Evolutionary conservation across 2,888 invertebrate species (phyloP).

Genomic region (Eurois occulta): DNA sequence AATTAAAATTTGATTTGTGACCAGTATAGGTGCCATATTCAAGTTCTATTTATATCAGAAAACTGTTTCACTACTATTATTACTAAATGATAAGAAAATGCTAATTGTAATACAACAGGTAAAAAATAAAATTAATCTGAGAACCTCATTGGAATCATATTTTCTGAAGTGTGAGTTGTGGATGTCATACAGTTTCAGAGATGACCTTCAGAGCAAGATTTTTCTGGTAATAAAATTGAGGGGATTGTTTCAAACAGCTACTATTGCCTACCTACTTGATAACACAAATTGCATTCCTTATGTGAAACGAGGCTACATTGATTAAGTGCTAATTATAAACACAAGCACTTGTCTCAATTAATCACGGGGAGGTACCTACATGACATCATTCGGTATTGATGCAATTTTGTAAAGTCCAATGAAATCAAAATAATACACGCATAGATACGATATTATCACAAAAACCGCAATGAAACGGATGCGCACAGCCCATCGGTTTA

Average conservation of each 20-base stretch:
- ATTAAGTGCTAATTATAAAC: conserved; percentile 11
- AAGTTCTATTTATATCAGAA: too few species aligned
- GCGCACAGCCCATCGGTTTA: conserved; percentile 4
- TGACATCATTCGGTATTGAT: conserved; percentile 27
- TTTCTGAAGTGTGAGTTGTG: too few species aligned
- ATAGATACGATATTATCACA: not conserved
- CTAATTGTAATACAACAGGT: too few species aligned
- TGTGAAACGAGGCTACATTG: not conserved
- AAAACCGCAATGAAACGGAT: not conserved
- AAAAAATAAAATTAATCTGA: too few species aligned
- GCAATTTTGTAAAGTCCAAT: not conserved
- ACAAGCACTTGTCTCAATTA: conserved; percentile 11
- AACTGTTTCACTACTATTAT: too few species aligned
- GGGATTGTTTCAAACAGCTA: not conserved
- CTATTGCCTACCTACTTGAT: not conserved
- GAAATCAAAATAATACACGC: not conserved
- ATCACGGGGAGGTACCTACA: not conserved
- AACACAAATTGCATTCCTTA: not conserved
- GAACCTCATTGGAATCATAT: too few species aligned
- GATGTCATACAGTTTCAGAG: not conserved
- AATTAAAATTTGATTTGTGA: too few species aligned
- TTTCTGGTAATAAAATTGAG: not conserved
- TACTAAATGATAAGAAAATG: too few species aligned
- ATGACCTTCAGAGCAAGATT: not conserved
- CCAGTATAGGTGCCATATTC: too few species aligned